phyloP scores from a whole-genome alignment of 2,888 invertebrate genomes.

The Isotomurus palustris region DNA sequence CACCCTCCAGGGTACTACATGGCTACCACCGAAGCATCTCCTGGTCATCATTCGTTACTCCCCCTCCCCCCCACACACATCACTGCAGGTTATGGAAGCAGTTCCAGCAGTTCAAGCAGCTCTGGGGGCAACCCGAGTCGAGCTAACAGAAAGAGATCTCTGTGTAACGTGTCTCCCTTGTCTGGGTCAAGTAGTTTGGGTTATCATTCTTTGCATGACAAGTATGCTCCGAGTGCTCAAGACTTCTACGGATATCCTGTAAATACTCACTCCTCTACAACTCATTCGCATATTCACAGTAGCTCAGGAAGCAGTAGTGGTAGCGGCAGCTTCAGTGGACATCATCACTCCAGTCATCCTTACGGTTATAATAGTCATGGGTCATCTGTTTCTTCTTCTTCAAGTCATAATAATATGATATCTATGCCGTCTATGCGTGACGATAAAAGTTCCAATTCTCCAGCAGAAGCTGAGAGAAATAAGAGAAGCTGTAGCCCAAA shows the following conservation, averaged over 20 bases:
- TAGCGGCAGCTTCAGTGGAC: constrained; percentile 4
- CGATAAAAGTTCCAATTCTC: no score
- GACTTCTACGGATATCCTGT: constrained; percentile 23
- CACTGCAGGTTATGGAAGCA: constrained; percentile 2
- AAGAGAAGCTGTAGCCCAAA: constrained; percentile 8
- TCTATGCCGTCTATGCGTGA: no score
- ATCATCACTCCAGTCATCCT: not conserved
- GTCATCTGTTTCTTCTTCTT: no score
- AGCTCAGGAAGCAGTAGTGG: constrained; percentile 1
- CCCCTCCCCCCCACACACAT: not conserved
- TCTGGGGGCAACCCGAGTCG: constrained; percentile 11
- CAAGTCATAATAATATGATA: no score
- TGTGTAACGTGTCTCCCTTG: constrained; percentile 30
- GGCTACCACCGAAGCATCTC: no score
- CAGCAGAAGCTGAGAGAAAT: no score
- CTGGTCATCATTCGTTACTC: no score
- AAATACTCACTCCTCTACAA: constrained; percentile 19
- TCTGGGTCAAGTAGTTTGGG: constrained; percentile 27
- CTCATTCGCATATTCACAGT: not conserved
- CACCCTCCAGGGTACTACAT: no score
- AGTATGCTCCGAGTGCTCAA: constrained; percentile 24
- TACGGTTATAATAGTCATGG: no score
- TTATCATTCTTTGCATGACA: constrained; percentile 37
- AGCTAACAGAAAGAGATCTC: constrained; percentile 29
- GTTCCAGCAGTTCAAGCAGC: constrained; percentile 11